Evolutionary conservation across 1,140 invertebrate genomes (phyloP).

Genomic region (Brachionus koreanus): DNA sequence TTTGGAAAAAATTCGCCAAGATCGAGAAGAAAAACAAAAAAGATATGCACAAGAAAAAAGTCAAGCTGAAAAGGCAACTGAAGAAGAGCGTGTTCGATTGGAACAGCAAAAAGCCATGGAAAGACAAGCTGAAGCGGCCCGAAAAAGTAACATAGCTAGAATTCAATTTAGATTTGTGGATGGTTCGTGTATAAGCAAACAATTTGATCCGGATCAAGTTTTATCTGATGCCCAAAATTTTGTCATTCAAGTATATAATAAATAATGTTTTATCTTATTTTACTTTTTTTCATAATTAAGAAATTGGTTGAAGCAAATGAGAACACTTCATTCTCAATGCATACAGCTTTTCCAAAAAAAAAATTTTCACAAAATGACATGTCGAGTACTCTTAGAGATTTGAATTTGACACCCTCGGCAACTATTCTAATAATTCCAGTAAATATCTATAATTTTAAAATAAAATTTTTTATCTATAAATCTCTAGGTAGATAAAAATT

Average conservation of each 20-base stretch:
- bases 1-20: constrained; percentile 70
- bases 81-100: background rate
- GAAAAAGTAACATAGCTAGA: constrained; percentile 60
- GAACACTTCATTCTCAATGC: constrained; percentile 65
- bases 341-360: constrained; percentile 72
- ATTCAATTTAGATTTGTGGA: constrained; percentile 79
- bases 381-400: constrained; percentile 64
- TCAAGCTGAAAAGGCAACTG: constrained; percentile 41
- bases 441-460: constrained; percentile 47
- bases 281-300: constrained; percentile 27
- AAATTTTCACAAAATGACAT: constrained; percentile 68
- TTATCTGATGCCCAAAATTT: constrained; percentile 63
- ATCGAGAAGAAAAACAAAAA: constrained; percentile 60
- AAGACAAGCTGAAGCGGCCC: constrained; percentile 50
- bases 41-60: constrained; percentile 50
- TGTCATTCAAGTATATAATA: constrained; percentile 58
- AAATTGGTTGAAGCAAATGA: constrained; percentile 52
- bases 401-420: constrained; percentile 73
- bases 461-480: background rate
- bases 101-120: constrained; percentile 49
- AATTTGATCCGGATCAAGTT: constrained; percentile 64
- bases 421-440: constrained; percentile 72
- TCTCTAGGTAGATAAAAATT: background rate
- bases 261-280: background rate
- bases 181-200: constrained; percentile 66